Conservation (phyloP, 1,140 invertebrate genomes). For the Aleiodes sp. region DNA sequence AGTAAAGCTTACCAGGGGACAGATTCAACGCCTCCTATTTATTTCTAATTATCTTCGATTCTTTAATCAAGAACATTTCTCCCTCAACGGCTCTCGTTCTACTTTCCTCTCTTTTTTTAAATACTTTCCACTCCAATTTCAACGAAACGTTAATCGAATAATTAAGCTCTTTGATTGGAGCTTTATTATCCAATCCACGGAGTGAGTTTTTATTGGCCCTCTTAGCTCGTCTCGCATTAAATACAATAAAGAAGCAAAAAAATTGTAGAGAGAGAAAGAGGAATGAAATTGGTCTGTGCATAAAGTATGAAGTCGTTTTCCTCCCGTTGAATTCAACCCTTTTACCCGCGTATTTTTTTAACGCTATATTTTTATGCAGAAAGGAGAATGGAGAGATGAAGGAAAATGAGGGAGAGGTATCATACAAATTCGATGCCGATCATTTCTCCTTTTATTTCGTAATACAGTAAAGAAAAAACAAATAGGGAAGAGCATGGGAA, state of each 20-base stretch:
- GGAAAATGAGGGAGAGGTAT: not conserved
- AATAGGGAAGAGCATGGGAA: not conserved
- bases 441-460: constrained; percentile 3
- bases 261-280: constrained; percentile 55
- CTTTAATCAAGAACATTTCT: constrained; percentile 47
- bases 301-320: constrained; percentile 45
- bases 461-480: too few relatives aligned
- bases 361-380: not conserved
- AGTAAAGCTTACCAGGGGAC: constrained; percentile 14
- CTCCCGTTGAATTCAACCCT: not conserved
- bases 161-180: constrained; percentile 66
- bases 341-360: not conserved
- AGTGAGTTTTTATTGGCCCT: constrained; percentile 65
- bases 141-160: constrained; percentile 60
- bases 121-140: constrained; percentile 20
- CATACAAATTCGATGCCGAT: constrained; percentile 12
- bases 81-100: not conserved
- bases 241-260: constrained; percentile 20
- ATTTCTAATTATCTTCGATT: constrained; percentile 68
- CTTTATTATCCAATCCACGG: constrained; percentile 66
- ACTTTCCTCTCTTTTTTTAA: constrained; percentile 11
- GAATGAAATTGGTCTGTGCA: constrained; percentile 51
- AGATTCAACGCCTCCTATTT: constrained; percentile 58
- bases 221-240: constrained; percentile 25
- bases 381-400: not conserved